Base-by-base conservation (phyloP, 2,888 invertebrate species). In the Ennomos quercinarius region DNA sequence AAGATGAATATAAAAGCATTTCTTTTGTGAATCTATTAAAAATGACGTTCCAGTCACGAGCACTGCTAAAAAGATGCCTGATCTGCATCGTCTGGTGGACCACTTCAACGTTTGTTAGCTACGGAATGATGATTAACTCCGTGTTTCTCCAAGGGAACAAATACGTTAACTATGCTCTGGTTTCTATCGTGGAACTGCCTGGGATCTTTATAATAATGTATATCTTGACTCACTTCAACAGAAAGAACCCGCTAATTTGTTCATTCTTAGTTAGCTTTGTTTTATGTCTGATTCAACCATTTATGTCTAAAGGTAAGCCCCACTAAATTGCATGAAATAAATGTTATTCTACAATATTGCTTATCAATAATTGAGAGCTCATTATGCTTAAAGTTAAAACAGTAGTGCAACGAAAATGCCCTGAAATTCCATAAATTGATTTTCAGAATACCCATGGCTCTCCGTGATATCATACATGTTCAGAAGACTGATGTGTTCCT, bases 51-150 rank as follows among this genome's bases (percentile, higher is more conserved):
- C 70, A 71, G 9, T 91, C 91, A 0, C 72, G 60, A 10, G 65
- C 80, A 0, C 67, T 91, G 48, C 66, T 88, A 6, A 80, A 77
- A 12, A 78, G 91, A 43, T 89, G 89, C 41, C 64, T 89, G 0
- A 80, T 91, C 0, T 91, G 91, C 50, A 67, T 89, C 0, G 73
- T 83, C 0, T 91, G 91, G 89, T 91, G 89, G 91, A 82, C 95
- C 0, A 95, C 96, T 0, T 96, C 95, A 48, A 95, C 96, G 0
- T 95, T 97, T 63, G 95, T 97, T 0, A 96, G 95, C 75, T 97
- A 96, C 70, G 97, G 97, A 0, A 79, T 97, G 64, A 95, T 95
- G 1, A 91, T 97, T 36, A 96, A 96, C 74, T 95, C 96, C 0
- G 96, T 96, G 0, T 93, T 95, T 0, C 82, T 97, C 37, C 93